phyloP scores from a whole-genome alignment of 64 coral and sea anemone species.

The Montipora capricornis region DNA sequence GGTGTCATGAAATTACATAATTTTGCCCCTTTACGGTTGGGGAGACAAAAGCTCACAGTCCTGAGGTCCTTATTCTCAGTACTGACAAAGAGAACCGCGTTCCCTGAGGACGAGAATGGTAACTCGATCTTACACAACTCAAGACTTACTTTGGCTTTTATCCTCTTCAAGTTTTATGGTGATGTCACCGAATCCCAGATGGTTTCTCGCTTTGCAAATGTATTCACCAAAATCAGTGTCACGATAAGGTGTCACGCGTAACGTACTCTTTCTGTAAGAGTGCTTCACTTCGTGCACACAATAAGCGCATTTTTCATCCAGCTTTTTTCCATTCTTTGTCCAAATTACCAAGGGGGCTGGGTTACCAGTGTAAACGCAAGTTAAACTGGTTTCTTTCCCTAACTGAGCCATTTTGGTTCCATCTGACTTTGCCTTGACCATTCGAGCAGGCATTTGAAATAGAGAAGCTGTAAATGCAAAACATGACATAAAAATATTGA shows the following conservation, averaged over 20 bases:
- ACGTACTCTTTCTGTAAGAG: conserved; percentile 29
- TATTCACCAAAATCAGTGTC: conserved; percentile 63
- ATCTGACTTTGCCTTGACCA: conserved; percentile 34
- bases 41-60: no score
- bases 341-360: conserved; percentile 37
- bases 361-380: conserved; percentile 34
- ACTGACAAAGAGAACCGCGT: no score
- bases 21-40: no score
- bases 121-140: no score
- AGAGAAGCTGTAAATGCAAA: background rate
- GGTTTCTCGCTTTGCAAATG: conserved; percentile 50
- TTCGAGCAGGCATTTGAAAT: background rate
- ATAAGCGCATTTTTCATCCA: conserved; percentile 13
- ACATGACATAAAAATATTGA: background rate
- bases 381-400: conserved; percentile 24
- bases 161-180: conserved; percentile 40
- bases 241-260: conserved; percentile 70
- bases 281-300: conserved; percentile 60
- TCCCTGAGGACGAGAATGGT: no score
- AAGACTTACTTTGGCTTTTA: conserved; percentile 44
- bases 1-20: no score
- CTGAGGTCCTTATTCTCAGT: no score
- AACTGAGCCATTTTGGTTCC: background rate
- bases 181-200: conserved; percentile 53
- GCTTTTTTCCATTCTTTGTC: conserved; percentile 36